A percentile compares a stretch with the other conserved stretches of the same genome.
Evolutionary conservation across 2,113 vertebrate species (phyloP).

Genomic region (Nettapus auritus): DNA sequence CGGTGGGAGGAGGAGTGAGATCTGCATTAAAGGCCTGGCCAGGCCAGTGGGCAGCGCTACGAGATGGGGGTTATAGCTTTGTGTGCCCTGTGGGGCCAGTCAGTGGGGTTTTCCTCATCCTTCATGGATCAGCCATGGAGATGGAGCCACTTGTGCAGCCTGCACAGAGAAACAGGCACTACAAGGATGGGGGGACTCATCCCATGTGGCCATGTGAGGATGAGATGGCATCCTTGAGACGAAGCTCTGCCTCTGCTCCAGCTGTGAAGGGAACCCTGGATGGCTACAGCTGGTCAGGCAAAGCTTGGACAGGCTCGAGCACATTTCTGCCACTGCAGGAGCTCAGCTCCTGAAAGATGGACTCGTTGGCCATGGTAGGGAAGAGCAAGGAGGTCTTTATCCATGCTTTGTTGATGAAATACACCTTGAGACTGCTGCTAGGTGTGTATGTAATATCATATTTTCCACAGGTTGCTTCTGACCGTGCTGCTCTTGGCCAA

Average conservation of each 20-base stretch:
- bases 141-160: not conserved
- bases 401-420: not conserved
- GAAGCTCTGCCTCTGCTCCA: not conserved
- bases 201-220: accelerated
- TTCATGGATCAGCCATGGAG: accelerated
- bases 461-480: not conserved
- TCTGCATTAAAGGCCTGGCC: not conserved
- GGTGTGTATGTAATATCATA: not conserved
- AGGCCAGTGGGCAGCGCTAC: not conserved
- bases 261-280: not conserved
- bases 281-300: not conserved
- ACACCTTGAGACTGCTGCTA: not conserved
- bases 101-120: not conserved
- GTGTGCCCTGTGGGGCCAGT: not conserved
- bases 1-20: not conserved
- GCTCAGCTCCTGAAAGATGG: not conserved
- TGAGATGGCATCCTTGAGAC: not conserved
- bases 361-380: not conserved
- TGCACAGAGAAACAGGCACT: not conserved
- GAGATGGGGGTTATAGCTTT: too few species aligned
- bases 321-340: not conserved
- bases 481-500: not conserved
- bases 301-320: not conserved
- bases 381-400: not conserved
- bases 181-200: not conserved